These are phyloP conservation scores for Henricia sp. DNA, from an alignment of 53 echinoderm and acorn worm genomes.

Conservation along the genomic window DNA sequence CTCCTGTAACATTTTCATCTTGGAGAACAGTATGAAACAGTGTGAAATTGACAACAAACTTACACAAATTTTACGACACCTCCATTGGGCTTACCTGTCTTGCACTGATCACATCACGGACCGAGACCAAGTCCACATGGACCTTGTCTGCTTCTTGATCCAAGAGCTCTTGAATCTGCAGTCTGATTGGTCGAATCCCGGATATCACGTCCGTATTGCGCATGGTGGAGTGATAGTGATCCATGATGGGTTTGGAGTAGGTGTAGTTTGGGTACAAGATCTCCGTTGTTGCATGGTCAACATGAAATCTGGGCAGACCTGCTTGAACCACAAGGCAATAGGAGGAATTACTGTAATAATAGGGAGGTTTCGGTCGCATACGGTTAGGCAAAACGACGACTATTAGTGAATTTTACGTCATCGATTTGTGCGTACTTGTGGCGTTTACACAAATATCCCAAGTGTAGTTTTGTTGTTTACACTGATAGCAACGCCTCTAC, in stretches of 20 bases:
- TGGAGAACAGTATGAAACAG: too few relatives aligned
- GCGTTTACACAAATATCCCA: too few relatives aligned
- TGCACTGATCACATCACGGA: slow-evolving; percentile 76
- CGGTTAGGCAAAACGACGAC: too few relatives aligned
- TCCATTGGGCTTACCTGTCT: slow-evolving; percentile 54
- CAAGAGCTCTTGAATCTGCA: slow-evolving; percentile 58
- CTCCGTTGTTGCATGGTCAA: slow-evolving; percentile 50
- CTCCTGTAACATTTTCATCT: too few relatives aligned
- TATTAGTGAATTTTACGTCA: too few relatives aligned
- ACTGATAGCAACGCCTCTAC: too few relatives aligned
- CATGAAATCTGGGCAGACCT: slow-evolving; percentile 67
- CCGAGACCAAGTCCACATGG: slow-evolving; percentile 65
- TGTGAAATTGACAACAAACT: too few relatives aligned
- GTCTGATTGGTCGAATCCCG: slow-evolving; percentile 42
- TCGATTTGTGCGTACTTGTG: too few relatives aligned
- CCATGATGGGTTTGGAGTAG: slow-evolving; percentile 44
- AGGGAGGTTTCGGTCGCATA: too few relatives aligned
- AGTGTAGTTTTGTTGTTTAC: too few relatives aligned
- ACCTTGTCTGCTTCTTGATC: slow-evolving; percentile 34
- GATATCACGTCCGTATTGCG: slow-evolving; percentile 65
- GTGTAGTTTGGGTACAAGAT: slow-evolving; percentile 77
- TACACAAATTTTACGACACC: too few relatives aligned
- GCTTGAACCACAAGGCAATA: background rate
- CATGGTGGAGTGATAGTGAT: slow-evolving; percentile 29
- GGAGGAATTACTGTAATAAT: too few relatives aligned